Evolutionary conservation across 2,113 vertebrate species (phyloP).

Genomic region (Sarotherodon lohbergeri): DNA sequence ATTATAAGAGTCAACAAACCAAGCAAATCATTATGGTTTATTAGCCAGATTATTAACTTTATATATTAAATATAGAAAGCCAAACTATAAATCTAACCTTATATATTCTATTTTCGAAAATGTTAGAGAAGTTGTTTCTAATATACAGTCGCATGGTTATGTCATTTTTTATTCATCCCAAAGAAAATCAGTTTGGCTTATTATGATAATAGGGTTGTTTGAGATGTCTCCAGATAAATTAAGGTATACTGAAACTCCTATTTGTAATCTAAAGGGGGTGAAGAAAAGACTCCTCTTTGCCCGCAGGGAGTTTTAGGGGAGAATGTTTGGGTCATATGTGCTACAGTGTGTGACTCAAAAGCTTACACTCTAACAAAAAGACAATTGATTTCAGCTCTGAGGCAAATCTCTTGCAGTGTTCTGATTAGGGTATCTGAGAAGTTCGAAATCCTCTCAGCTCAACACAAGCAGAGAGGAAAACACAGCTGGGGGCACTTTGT

Average conservation of each 20-base stretch:
- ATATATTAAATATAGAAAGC: neutral
- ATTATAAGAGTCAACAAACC: neutral
- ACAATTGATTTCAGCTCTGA: slow-evolving; percentile 51
- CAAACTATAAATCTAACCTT: neutral
- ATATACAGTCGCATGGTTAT: neutral
- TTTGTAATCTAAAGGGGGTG: neutral
- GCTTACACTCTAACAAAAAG: slow-evolving; percentile 35
- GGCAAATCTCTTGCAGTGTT: slow-evolving; percentile 45
- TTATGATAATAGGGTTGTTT: neutral
- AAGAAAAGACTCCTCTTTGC: neutral
- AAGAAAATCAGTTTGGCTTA: neutral
- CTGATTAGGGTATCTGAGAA: slow-evolving; percentile 44
- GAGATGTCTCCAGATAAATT: neutral
- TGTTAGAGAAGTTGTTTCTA: neutral
- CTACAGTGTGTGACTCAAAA: slow-evolving; percentile 33
- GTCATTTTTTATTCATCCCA: neutral
- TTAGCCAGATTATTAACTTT: neutral
- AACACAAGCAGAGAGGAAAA: neutral
- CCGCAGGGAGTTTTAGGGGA: neutral
- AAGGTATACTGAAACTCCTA: neutral
- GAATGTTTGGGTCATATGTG: slow-evolving; percentile 24
- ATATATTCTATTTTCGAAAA: neutral
- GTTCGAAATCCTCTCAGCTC: slow-evolving; percentile 36
- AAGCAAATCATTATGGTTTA: neutral
- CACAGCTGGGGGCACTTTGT: slow-evolving; percentile 15